phyloP scores from a whole-genome alignment of 2,888 invertebrate genomes.

The Nymphalis urticae region DNA sequence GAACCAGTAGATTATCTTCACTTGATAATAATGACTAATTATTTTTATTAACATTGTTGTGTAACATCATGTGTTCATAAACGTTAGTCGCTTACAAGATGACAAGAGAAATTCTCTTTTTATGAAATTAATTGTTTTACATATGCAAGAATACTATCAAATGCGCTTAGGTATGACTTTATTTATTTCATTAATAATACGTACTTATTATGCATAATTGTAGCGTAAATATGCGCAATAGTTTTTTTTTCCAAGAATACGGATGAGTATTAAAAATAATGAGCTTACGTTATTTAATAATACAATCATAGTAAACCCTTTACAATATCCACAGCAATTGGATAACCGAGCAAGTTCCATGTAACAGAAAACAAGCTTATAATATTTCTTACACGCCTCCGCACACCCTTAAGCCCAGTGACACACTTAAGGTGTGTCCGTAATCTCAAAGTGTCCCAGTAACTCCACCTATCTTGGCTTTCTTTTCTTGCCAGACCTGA shows the following conservation, averaged over 20 bases:
- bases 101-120: neutral
- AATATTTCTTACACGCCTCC: slow-evolving; percentile 16
- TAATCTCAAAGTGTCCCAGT: slow-evolving; percentile 18
- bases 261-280: neutral
- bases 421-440: slow-evolving; percentile 22
- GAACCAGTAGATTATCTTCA: slow-evolving; percentile 11
- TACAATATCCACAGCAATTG: slow-evolving; percentile 7
- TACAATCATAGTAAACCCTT: slow-evolving; percentile 5
- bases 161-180: neutral
- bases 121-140: neutral
- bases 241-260: neutral
- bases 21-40: slow-evolving; percentile 14
- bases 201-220: too few species aligned
- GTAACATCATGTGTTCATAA: slow-evolving; percentile 4
- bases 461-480: slow-evolving; percentile 16
- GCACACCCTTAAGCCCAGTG: slow-evolving; percentile 20
- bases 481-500: slow-evolving; percentile 21
- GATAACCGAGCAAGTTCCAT: slow-evolving; percentile 7
- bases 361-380: slow-evolving; percentile 7
- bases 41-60: slow-evolving; percentile 13
- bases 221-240: neutral
- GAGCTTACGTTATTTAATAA: slow-evolving; percentile 7
- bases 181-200: neutral
- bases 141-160: neutral
- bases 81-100: neutral